Evolutionary conservation across 2,797 vertebrate genomes (phyloP).

Genomic region (Chrysocyon brachyurus): DNA sequence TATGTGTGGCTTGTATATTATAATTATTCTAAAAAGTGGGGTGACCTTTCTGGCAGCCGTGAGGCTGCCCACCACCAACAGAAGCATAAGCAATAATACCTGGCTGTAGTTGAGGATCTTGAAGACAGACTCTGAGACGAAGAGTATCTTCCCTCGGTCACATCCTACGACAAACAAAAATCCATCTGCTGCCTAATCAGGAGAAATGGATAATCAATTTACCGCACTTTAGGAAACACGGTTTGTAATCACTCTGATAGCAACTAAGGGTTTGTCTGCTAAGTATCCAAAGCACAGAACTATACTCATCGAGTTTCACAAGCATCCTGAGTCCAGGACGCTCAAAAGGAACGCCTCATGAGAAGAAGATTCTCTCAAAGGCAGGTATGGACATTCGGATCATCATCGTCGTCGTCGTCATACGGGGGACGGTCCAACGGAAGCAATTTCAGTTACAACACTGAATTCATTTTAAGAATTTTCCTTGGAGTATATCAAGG

Average conservation of each 20-base stretch:
- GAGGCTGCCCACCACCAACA: background rate
- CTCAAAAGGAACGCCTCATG: background rate
- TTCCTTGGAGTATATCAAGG: slow-evolving; percentile 3
- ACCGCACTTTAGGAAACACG: slow-evolving; percentile 72
- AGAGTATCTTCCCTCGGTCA: slow-evolving; percentile 99
- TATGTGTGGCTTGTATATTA: background rate
- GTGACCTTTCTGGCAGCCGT: background rate
- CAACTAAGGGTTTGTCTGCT: slow-evolving; percentile 61
- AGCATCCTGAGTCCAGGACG: background rate
- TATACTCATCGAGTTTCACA: background rate
- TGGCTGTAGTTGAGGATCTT: slow-evolving; percentile 99
- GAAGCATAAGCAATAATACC: slow-evolving; percentile 91
- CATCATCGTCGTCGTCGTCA: background rate
- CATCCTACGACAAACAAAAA: slow-evolving; percentile 99
- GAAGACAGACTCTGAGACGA: slow-evolving; percentile 99
- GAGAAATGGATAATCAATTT: slow-evolving; percentile 83
- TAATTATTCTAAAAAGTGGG: slow-evolving; percentile 2
- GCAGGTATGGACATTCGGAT: background rate
- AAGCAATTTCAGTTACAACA: slow-evolving; percentile 21
- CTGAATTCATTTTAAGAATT: background rate
- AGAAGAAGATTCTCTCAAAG: background rate
- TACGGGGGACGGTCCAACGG: background rate
- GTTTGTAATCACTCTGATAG: slow-evolving; percentile 53
- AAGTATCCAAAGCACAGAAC: background rate
- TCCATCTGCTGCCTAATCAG: slow-evolving; percentile 96